A percentile compares a stretch with the other conserved stretches of the same genome.
phyloP scores from a whole-genome alignment of 2,113 vertebrate species.

The Aptenodytes forsteri region DNA sequence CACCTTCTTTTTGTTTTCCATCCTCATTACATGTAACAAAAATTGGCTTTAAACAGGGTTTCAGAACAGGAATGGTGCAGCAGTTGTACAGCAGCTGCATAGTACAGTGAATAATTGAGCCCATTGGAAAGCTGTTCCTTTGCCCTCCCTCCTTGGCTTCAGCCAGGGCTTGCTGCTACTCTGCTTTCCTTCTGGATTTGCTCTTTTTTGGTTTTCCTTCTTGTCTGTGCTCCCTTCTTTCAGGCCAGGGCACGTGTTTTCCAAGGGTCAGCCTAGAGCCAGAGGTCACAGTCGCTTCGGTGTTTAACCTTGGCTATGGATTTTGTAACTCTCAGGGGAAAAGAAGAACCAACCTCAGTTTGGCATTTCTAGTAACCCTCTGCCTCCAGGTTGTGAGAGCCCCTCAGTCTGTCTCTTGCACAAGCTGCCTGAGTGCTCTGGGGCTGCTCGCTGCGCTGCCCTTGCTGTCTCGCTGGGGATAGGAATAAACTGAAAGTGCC shows the following conservation, averaged over 20 bases:
- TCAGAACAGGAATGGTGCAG: neutral
- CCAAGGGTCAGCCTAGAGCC: neutral
- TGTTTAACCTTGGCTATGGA: neutral
- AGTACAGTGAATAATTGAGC: neutral
- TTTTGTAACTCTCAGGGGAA: neutral
- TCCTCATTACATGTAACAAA: neutral
- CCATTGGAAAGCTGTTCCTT: neutral
- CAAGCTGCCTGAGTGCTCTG: rapidly evolving
- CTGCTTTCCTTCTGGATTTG: neutral
- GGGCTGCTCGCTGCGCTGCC: neutral
- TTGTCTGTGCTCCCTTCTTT: neutral
- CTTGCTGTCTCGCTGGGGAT: neutral
- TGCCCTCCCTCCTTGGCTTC: neutral
- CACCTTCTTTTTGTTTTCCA: neutral
- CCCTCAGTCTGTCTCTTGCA: neutral
- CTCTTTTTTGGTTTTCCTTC: neutral
- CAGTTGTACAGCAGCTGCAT: rapidly evolving
- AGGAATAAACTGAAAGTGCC: neutral
- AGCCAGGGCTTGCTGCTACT: neutral
- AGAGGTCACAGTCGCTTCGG: rapidly evolving
- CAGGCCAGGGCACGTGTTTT: neutral
- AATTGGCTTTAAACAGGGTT: neutral
- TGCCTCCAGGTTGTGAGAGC: rapidly evolving
- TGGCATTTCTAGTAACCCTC: neutral
- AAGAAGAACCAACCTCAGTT: neutral